Evolutionary conservation across 2,797 vertebrate species (phyloP), one percentile per base, ranked within the genome.

Genomic region (Apodemus agrarius): DNA sequence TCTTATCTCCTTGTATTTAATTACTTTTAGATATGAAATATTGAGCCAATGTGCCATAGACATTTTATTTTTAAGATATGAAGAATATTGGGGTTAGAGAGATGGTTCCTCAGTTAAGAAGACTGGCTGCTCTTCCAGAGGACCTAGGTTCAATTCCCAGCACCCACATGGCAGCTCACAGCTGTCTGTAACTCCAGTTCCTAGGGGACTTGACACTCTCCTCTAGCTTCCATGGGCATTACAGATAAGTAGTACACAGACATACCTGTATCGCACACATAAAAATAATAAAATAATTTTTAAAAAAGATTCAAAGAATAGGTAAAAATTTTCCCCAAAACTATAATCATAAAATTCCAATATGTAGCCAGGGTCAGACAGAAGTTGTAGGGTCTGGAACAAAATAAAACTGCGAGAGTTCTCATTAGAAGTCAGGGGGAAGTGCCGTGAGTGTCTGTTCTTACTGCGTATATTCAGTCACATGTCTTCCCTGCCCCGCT

Each of bases 281-380:
- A 82, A 82, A 80, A 37, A 81, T 21, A 43, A 83, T 63, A 63
- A 37, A 43, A 59, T 83, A 31, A 2, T 34, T 84, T 82, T 84
- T 63, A 19, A 21, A 83, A 83, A 21, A 59, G 2, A 29, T 40
- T 81, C 90, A 74, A 93, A 89, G 9, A 94, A 91, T 3, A 87
- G 12, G 7, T 63, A n/a, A 90, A 37, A 26, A 67, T n/a, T 46
- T 87, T 72, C 2, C 14, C 16, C 31, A 65, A 87, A 72, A 61
- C n/a, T 75, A 84, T 80, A 85, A 37, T 46, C 10, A 93, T 83
- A 91, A 94, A 40, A 9, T 63, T 96, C 31, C 59, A 94, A 91
- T 65, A 91, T 57, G 69, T 6, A 96, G 22, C 5, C 52, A 91
- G 12, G 1, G 46, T 89, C 31, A 86, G 40, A 83, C 40, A 86